Base-by-base conservation (phyloP, 1,140 invertebrate species). In the Parapsyche elsis region DNA sequence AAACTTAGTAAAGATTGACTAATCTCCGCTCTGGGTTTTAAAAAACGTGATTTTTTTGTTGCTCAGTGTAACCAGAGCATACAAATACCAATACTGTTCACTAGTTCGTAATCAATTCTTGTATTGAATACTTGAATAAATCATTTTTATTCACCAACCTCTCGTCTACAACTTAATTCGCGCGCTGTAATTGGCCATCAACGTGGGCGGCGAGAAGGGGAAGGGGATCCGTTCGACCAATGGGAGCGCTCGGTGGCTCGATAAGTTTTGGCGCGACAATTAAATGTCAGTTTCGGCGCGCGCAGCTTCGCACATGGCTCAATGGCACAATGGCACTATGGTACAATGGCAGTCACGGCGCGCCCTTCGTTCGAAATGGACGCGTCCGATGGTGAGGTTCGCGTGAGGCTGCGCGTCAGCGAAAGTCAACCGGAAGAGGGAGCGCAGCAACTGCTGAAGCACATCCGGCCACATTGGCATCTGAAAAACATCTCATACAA, bases 381-480 rank as follows among this genome's bases (percentile, higher is more conserved):
- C 19, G 24, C 46, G 44, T 26, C 24, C 14, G 45, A 24, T 53
- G 46, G 46, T 1, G 45, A 49, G 9, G 45, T 77, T 49, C 75
- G 59, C 7, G 75, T 53, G 5, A 12, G 19, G 10, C 57, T 77
- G 10, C 57, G 57, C 0, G n/a, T 77, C n/a, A 24, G 38, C 59
- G 75, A 77, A 23, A 16, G n/a, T 16, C 21, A 16, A 14, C 75
- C 75, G 9, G 24, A 16, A 9, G 57, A 44, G 5, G 57, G 53
- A 1, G 75, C 75, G 14, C 12, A 9, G 1, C 75, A 16, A 5
- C 75, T 77, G 5, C 23, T 77, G 7, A 16, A 21, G 9, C 53
- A 57, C 53, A 77, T 77, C 57, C 9, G 75, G 14, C 75, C 75
- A 5, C 75, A 64, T 19, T 77, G 75, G 75, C 9, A 16, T 0